Evolutionary conservation across 2,888 invertebrate species (phyloP).

Genomic region (Caenorhabditis afra): DNA sequence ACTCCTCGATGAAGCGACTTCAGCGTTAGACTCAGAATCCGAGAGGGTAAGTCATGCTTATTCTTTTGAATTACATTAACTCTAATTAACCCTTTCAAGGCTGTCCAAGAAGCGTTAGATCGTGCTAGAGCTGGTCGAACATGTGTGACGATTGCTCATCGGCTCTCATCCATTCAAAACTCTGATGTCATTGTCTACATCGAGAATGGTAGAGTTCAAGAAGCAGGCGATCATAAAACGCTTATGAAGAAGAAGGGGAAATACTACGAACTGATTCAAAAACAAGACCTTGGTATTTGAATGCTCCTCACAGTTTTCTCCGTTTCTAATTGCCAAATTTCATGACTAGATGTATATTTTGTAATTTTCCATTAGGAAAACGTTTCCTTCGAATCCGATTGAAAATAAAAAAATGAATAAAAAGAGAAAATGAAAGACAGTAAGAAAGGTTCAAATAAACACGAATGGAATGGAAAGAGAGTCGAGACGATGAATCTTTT

Average conservation of each 20-base stretch:
- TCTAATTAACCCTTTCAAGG: too few relatives aligned
- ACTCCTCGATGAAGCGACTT: conserved; percentile 67
- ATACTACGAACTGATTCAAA: conserved; percentile 69
- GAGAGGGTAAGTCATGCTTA: conserved; percentile 84
- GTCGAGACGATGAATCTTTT: conserved; percentile 8
- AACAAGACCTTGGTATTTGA: conserved; percentile 61
- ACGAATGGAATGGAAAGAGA: neutral
- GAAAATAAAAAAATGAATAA: too few relatives aligned
- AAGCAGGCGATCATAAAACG: conserved; percentile 72
- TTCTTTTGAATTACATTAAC: too few relatives aligned
- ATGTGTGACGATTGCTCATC: conserved; percentile 77
- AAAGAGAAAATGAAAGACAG: too few relatives aligned
- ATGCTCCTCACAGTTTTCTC: too few relatives aligned
- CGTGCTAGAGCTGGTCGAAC: conserved; percentile 75
- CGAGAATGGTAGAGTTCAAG: conserved; percentile 68
- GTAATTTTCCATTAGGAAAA: too few relatives aligned
- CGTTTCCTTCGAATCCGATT: too few relatives aligned
- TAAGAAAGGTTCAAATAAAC: neutral
- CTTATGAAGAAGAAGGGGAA: conserved; percentile 67
- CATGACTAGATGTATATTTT: too few relatives aligned
- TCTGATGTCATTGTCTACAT: conserved; percentile 75
- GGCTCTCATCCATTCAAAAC: conserved; percentile 76
- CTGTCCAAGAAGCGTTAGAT: conserved; percentile 77
- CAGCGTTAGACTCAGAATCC: conserved; percentile 77
- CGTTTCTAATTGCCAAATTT: too few relatives aligned